Evolutionary conservation across 2,888 invertebrate genomes (phyloP), one percentile per base, ranked within the genome.

Genomic region (Mechanitis messenoides): DNA sequence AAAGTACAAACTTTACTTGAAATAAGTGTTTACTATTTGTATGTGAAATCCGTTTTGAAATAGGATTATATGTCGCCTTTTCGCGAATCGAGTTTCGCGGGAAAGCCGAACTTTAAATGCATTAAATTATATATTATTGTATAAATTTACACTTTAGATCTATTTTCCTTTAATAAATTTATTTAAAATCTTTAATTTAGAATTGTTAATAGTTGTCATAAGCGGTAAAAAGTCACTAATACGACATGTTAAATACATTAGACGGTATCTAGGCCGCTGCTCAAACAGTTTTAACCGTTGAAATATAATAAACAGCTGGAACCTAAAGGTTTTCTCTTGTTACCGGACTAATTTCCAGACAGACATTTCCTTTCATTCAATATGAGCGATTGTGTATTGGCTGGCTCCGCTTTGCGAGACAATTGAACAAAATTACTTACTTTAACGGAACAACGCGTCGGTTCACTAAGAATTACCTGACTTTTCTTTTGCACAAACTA

Each of bases 351-450:
- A 89, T 88, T 90, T 87, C 79, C 79, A 82, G 82, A 82, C 85
- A 77, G 85, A 89, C 89, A 86, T 87, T 88, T 90, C 89, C 89
- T 88, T 77, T 87, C 88, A 90, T 90, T 90, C 87, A 89, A 82
- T 88, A 89, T 89, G 85, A 88, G 75, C 90, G 85, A 89, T 89
- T 87, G 89, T 90, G 85, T 87, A 88, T 87, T 83, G 85, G 80
- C 81, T 74, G 77, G 79, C 75, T 79, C 75, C 81, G 79, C 81
- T 84, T 83, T 78, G 83, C 79, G 80, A 87, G 80, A 88, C 88
- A 85, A 87, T 87, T 83, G 86, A 76, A 79, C 83, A 76, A 81
- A 87, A 84, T 85, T 85, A 79, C 80, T 76, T 76, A 78, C 77
- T 81, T 80, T 81, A 86, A 83, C 85, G 81, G 84, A 70, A 79